Evolutionary conservation across 2,113 vertebrate genomes (phyloP).

Genomic region (Progne subis): DNA sequence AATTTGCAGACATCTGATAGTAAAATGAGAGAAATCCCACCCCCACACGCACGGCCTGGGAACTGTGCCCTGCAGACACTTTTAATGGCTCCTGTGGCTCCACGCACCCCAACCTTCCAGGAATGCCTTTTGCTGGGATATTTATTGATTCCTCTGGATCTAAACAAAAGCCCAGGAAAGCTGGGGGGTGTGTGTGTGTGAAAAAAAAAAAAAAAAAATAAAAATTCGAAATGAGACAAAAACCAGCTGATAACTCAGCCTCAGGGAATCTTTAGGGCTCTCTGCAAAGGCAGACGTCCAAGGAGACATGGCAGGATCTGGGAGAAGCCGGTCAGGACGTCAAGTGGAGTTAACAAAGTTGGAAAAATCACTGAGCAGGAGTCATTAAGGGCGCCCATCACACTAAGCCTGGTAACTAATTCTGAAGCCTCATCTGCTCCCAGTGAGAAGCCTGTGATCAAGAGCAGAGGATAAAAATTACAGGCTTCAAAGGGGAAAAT

Average conservation of each 20-base stretch:
- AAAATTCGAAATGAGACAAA: background rate
- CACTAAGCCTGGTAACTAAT: background rate
- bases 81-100: background rate
- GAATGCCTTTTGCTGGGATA: background rate
- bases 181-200: fast-evolving
- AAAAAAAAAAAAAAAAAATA: background rate
- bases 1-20: conserved; percentile 56
- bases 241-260: background rate
- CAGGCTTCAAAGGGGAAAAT: background rate
- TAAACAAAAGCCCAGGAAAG: background rate
- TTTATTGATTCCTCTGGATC: background rate
- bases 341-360: background rate
- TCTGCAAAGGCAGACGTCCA: background rate
- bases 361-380: background rate
- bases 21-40: conserved; percentile 52
- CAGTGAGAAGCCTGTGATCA: background rate
- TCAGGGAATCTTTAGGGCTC: background rate
- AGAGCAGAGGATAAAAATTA: background rate
- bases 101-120: background rate
- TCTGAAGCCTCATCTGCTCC: background rate
- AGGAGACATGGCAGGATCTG: background rate
- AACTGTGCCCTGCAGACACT: conserved; percentile 23
- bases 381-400: background rate
- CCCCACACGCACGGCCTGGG: background rate
- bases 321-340: background rate